These are phyloP conservation scores for Choristoneura rosaceana DNA, from an alignment of 2,888 invertebrate species.

Conservation along the genomic window DNA sequence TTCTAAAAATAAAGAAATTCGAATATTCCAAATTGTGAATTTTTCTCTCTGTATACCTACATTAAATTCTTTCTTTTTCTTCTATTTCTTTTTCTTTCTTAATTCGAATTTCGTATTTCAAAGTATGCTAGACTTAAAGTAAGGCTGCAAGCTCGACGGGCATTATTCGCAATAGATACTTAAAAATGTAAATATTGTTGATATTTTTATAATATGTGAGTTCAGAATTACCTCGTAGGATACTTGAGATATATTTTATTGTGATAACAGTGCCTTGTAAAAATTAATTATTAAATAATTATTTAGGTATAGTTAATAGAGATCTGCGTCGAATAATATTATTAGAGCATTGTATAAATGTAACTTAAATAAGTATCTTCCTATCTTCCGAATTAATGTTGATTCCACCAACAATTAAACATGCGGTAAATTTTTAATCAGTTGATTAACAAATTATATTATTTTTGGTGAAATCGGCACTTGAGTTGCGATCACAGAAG, in stretches of 20 bases:
- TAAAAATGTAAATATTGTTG: slow-evolving; percentile 50
- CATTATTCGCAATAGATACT: slow-evolving; percentile 55
- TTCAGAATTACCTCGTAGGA: slow-evolving; percentile 53
- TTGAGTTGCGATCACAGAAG: too few relatives aligned
- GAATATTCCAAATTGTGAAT: neutral
- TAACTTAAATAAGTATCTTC: neutral
- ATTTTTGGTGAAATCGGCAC: too few relatives aligned
- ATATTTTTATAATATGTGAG: slow-evolving; percentile 42
- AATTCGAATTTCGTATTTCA: neutral
- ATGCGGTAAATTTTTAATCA: too few relatives aligned
- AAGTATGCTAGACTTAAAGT: neutral
- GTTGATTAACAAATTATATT: too few relatives aligned
- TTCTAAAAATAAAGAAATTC: neutral
- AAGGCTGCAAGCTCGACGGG: slow-evolving; percentile 45
- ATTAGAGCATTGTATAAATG: too few relatives aligned
- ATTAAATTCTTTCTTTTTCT: neutral
- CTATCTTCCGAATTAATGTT: neutral
- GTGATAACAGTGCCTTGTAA: slow-evolving; percentile 71
- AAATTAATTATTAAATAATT: slow-evolving; percentile 12
- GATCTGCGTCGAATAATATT: slow-evolving; percentile 1
- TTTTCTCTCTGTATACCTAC: neutral
- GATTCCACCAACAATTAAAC: too few relatives aligned
- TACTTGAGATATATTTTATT: slow-evolving; percentile 54
- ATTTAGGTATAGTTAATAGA: slow-evolving; percentile 25
- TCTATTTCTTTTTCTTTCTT: neutral